These are phyloP conservation scores for Chymomyza fuscimana DNA, from an alignment of 2,888 invertebrate genomes.

Conservation along the genomic window DNA sequence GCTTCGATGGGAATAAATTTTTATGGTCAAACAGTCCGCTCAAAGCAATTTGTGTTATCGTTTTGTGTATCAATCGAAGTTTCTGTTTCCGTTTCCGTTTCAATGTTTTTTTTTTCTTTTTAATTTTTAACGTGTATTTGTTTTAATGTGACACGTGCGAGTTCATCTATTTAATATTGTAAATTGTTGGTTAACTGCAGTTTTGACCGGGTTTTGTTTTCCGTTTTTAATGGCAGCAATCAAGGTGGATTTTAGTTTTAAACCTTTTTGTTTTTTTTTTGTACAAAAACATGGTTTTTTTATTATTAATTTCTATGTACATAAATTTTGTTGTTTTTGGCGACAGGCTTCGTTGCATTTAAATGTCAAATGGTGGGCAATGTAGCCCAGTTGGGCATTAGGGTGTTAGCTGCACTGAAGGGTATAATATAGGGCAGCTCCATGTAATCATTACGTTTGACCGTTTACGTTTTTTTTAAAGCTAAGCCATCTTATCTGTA, in stretches of 20 bases:
- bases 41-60: conserved; percentile 1
- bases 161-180: not conserved
- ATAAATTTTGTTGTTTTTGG: conserved; percentile 63
- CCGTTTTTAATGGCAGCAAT: not conserved
- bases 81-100: conserved; percentile 3
- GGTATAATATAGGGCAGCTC: not conserved
- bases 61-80: not conserved
- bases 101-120: conserved; percentile 27
- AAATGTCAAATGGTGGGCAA: conserved; percentile 36
- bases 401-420: not conserved
- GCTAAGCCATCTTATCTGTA: no score
- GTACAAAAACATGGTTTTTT: conserved; percentile 28
- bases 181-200: not conserved
- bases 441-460: not conserved
- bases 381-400: not conserved
- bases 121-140: conserved; percentile 35
- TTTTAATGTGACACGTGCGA: conserved; percentile 40
- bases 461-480: not conserved
- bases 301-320: conserved; percentile 66
- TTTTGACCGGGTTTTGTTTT: not conserved
- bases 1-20: not conserved
- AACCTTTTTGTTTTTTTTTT: not conserved
- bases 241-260: not conserved
- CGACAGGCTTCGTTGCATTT: conserved; percentile 62
- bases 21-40: not conserved